Percentiles rank a stretch among this genome's conserved stretches.
These are phyloP conservation scores for Epirrhoe alternata DNA, from an alignment of 2,888 invertebrate species.

Conservation along the genomic window DNA sequence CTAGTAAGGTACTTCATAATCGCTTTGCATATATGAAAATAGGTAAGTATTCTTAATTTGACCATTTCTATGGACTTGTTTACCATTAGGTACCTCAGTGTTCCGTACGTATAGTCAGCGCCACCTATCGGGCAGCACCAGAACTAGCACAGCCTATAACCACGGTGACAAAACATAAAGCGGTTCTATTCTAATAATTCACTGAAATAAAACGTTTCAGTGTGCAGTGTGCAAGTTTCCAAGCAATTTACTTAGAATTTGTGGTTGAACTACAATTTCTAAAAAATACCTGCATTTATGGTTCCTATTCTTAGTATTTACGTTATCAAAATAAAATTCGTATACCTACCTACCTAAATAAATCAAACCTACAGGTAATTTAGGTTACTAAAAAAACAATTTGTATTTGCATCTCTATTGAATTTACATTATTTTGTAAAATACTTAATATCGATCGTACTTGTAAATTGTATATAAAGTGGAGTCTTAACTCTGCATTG, in stretches of 20 bases:
- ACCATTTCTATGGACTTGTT: no score
- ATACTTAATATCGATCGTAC: constrained; percentile 1
- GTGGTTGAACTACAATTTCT: no score
- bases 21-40: no score
- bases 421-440: neutral
- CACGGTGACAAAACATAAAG: constrained; percentile 7
- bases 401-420: no score
- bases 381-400: neutral
- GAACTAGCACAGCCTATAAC: constrained; percentile 41
- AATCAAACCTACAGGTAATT: neutral
- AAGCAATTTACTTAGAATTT: neutral
- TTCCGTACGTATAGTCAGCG: constrained; percentile 40
- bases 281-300: no score
- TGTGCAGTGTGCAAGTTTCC: neutral
- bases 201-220: constrained; percentile 15
- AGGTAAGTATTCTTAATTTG: no score
- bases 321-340: no score
- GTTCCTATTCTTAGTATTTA: no score
- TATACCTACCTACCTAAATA: neutral
- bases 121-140: constrained; percentile 53
- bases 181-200: neutral
- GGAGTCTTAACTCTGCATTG: constrained; percentile 61
- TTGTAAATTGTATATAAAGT: constrained; percentile 51
- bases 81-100: neutral
- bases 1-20: no score